phyloP scores from a whole-genome alignment of 2,113 vertebrate species.

The Lanius ludovicianus region DNA sequence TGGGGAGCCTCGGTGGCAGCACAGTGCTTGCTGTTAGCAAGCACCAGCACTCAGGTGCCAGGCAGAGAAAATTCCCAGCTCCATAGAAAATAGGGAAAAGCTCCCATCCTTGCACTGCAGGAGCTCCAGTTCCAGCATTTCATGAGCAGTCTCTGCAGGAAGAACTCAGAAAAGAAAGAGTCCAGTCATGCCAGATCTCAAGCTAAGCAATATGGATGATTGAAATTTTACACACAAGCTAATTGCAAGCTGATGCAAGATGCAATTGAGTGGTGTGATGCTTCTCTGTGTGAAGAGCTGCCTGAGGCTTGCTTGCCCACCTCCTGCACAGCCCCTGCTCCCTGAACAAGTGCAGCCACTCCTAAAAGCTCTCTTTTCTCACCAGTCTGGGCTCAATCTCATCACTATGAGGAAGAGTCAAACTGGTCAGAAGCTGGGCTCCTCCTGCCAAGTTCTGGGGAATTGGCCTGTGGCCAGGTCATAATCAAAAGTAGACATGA shows the following conservation, averaged over 20 bases:
- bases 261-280: neutral
- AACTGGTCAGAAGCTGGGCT: neutral
- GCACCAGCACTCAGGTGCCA: neutral
- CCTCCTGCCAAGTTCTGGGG: neutral
- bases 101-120: neutral
- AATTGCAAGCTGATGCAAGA: neutral
- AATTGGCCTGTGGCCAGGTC: neutral
- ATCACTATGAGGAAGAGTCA: neutral
- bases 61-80: neutral
- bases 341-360: neutral
- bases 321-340: neutral
- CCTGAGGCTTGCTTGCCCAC: rapidly evolving
- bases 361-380: neutral
- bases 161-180: neutral
- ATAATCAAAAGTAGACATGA: neutral
- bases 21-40: neutral
- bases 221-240: neutral
- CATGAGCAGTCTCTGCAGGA: neutral
- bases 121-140: neutral
- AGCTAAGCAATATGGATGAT: neutral
- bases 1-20: neutral
- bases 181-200: neutral
- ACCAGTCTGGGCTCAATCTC: neutral
- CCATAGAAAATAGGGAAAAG: neutral
- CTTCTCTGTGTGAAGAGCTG: neutral